phyloP scores from a whole-genome alignment of 2,113 vertebrate species.

The Pseudopodoces humilis region DNA sequence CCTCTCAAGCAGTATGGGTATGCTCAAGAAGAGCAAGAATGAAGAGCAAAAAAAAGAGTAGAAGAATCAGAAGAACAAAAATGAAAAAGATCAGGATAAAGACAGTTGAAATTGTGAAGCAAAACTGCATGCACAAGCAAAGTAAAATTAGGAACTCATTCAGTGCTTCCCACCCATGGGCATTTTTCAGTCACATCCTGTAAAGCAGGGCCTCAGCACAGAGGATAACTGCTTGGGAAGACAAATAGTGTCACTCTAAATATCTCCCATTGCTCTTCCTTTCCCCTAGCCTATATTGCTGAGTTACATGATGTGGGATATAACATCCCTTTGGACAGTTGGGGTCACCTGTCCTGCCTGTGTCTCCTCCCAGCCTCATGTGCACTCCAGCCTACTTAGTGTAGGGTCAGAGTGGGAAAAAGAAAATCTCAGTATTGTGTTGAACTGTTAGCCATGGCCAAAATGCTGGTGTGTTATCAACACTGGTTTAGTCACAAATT shows the following conservation, averaged over 20 bases:
- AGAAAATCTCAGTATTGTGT: not conserved
- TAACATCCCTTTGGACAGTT: not conserved
- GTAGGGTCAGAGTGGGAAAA: not conserved
- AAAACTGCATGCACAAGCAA: not conserved
- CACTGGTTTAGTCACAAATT: not conserved
- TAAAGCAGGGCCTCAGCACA: not conserved
- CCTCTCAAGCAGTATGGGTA: not conserved
- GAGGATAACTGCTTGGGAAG: not conserved
- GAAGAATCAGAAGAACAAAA: not conserved
- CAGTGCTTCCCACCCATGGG: fast-evolving
- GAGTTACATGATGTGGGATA: not conserved
- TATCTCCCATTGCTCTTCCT: fast-evolving
- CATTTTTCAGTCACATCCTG: not conserved
- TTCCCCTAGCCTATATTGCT: not conserved
- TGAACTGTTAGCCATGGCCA: not conserved
- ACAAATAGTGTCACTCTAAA: not conserved
- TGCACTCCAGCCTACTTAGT: not conserved
- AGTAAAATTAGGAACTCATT: not conserved
- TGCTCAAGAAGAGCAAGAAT: not conserved
- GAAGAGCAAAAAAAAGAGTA: not conserved
- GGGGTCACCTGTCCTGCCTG: not conserved
- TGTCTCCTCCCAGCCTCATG: not conserved
- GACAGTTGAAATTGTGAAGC: not conserved
- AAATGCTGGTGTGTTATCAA: fast-evolving
- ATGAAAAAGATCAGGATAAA: not conserved